Percentiles rank a stretch among this genome's conserved stretches.
Evolutionary conservation across 2,113 vertebrate species (phyloP).

Genomic region (Hiodon tergisus): DNA sequence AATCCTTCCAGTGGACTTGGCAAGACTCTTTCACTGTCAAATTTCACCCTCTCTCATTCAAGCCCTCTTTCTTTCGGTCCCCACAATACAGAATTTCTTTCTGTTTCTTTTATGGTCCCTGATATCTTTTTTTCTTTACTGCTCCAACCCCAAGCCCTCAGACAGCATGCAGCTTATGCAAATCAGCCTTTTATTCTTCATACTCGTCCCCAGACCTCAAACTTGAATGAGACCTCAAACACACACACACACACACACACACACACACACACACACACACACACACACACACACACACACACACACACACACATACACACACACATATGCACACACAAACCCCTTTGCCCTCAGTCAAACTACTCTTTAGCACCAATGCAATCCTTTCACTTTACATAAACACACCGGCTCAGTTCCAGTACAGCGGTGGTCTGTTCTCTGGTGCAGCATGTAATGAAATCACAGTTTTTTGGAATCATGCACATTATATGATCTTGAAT

Average conservation of each 20-base stretch:
- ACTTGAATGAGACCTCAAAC: slow-evolving; percentile 71
- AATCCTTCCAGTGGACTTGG: slow-evolving; percentile 72
- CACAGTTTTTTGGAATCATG: neutral
- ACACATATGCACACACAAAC: slow-evolving; percentile 16
- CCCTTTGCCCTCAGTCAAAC: slow-evolving; percentile 38
- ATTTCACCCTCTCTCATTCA: slow-evolving; percentile 57
- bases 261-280: slow-evolving; percentile 24
- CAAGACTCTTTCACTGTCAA: slow-evolving; percentile 44
- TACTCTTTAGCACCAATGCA: slow-evolving; percentile 54
- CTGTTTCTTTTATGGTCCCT: slow-evolving; percentile 50
- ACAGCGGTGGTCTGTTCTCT: neutral
- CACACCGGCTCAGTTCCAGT: slow-evolving; percentile 14
- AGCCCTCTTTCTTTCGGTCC: slow-evolving; percentile 48
- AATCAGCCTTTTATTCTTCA: slow-evolving; percentile 74
- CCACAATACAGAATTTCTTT: slow-evolving; percentile 53
- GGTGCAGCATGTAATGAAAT: neutral
- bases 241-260: slow-evolving; percentile 37
- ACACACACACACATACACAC: slow-evolving; percentile 2
- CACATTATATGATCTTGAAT: neutral
- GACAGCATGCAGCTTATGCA: slow-evolving; percentile 81
- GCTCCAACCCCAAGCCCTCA: slow-evolving; percentile 47
- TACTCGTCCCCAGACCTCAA: slow-evolving; percentile 60
- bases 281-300: slow-evolving; percentile 18
- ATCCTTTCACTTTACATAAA: slow-evolving; percentile 35
- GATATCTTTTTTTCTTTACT: slow-evolving; percentile 66